Evolutionary conservation across 2,888 invertebrate genomes (phyloP), one percentile per base, ranked within the genome.

Genomic region (Thera obeliscata): DNA sequence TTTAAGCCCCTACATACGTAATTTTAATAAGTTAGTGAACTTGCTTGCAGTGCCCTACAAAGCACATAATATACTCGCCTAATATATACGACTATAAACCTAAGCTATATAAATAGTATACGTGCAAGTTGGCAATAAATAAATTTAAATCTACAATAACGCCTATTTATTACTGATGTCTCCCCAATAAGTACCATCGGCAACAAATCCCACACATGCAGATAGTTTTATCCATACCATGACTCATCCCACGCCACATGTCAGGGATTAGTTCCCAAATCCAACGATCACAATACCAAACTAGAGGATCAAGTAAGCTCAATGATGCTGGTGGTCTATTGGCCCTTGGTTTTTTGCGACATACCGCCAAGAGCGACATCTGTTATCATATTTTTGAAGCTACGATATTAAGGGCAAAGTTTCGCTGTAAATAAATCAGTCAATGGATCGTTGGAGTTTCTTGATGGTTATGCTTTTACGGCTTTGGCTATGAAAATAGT

Each of bases 231-330:
- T 73, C 71, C 74, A 74, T 76, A 76, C 73, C 74, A 72, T 79
- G 75, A 75, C 77, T 78, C 83, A 84, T 82, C 81, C 74, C 65
- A 6, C 74, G 88, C 86, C 93, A 93, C 92, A 93, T 93, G 93
- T 91, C 84, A 76, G 75, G 91, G 76, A 87, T 92, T 90, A 92
- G 83, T 79, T 64, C 82, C 84, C 85, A 90, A 91, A 88, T 86
- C 90, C 88, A 80, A 83, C 87, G 85, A 91, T 93, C 93, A 92
- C 87, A 93, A 93, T 89, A 91, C 87, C 87, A 85, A 84, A 86
- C 86, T 83, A 77, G 67, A 70, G 91, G 91, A 91, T 93, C 91
- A 91, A 82, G 74, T 78, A 80, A 88, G 91, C 86, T 88, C 85
- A 87, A 81, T 85, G 76, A 81, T 79, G 82, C 81, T 86, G 92